Conservation (phyloP, 2,113 vertebrate genomes). For the Phasianus colchicus region DNA sequence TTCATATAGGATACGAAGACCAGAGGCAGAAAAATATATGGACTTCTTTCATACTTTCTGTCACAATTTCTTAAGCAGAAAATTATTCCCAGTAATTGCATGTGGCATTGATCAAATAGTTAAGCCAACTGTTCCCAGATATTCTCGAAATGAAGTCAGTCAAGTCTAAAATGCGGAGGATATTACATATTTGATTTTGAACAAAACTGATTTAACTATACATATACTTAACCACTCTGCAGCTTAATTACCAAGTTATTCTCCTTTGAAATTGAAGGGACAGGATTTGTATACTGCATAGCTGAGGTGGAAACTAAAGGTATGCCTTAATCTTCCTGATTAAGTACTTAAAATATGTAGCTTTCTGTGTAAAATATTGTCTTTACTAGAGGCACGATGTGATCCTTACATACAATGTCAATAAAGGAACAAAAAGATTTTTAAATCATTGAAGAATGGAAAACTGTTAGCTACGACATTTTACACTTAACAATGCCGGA, state of each 20-base stretch:
- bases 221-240: too few relatives aligned
- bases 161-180: not conserved
- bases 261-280: not conserved
- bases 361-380: not conserved
- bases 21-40: not conserved
- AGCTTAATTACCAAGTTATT: not conserved
- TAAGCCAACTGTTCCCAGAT: not conserved
- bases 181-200: not conserved
- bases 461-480: not conserved
- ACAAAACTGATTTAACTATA: not conserved
- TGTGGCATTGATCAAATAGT: not conserved
- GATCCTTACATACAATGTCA: not conserved
- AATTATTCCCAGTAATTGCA: not conserved
- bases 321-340: not conserved
- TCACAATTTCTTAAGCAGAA: not conserved
- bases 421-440: not conserved
- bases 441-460: not conserved
- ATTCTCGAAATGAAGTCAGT: not conserved
- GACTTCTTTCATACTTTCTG: not conserved
- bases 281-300: not conserved
- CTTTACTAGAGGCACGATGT: not conserved
- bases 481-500: not conserved
- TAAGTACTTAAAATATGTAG: not conserved
- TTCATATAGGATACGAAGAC: not conserved
- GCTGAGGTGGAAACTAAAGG: not conserved